Percentiles rank a stretch among this genome's conserved stretches.
phyloP scores from a whole-genome alignment of 2,888 invertebrate genomes.

The Dynastes grantii region DNA sequence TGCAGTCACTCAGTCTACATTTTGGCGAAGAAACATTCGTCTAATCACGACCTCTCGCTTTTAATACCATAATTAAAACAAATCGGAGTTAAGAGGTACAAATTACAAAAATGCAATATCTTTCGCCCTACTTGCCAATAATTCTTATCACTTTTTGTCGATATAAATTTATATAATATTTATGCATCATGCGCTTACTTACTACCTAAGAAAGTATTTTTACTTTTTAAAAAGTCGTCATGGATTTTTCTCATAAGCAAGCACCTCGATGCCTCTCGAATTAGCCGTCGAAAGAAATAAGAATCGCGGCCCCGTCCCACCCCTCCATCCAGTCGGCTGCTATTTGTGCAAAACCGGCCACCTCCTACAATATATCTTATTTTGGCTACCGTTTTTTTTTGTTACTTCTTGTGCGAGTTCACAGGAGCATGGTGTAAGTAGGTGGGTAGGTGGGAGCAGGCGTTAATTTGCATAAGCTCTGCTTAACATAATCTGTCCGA shows the following conservation, averaged over 20 bases:
- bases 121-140: conserved; percentile 60
- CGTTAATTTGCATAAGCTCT: conserved; percentile 34
- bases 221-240: conserved; percentile 62
- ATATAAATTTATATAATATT: background rate
- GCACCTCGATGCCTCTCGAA: conserved; percentile 68
- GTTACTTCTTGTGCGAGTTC: conserved; percentile 60
- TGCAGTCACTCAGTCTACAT: too few species aligned
- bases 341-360: conserved; percentile 55
- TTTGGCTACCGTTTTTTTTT: conserved; percentile 25
- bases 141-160: conserved; percentile 63
- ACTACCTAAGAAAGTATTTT: conserved; percentile 56
- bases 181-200: conserved; percentile 63
- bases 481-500: conserved; percentile 62
- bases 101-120: background rate
- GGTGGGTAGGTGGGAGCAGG: conserved; percentile 54
- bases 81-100: too few species aligned
- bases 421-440: conserved; percentile 68
- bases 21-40: too few species aligned
- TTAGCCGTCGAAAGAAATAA: conserved; percentile 56
- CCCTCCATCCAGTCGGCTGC: conserved; percentile 64
- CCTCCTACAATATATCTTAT: conserved; percentile 21
- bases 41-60: too few species aligned
- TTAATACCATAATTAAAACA: too few species aligned
- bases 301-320: conserved; percentile 62
- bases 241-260: conserved; percentile 14